A percentile compares a stretch with the other conserved stretches of the same genome.
Evolutionary conservation across 2,113 vertebrate genomes (phyloP).

Genomic region (Motacilla alba): DNA sequence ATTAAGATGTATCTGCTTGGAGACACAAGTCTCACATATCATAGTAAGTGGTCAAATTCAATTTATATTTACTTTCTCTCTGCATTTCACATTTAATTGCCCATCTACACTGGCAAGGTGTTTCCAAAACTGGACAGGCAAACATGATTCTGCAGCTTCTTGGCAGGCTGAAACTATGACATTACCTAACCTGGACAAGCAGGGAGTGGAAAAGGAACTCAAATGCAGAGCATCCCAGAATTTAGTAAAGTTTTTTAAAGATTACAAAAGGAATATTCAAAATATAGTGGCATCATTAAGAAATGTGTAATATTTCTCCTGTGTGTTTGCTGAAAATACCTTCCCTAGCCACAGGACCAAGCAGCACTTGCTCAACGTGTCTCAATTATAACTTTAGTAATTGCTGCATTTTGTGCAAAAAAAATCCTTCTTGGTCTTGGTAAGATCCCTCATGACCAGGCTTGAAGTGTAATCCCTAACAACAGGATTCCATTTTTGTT

Average conservation of each 20-base stretch:
- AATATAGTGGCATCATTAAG: background rate
- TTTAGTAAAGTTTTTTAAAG: background rate
- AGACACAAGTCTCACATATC: background rate
- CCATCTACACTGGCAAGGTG: background rate
- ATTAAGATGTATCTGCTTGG: background rate
- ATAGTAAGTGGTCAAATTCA: background rate
- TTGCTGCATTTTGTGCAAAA: background rate
- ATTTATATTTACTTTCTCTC: background rate
- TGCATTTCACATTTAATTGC: background rate
- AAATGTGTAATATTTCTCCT: background rate
- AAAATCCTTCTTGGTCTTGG: background rate
- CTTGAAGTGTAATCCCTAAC: background rate
- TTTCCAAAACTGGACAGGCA: background rate
- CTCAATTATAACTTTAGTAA: background rate
- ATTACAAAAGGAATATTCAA: background rate
- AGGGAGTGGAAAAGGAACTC: background rate
- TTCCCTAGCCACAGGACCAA: background rate
- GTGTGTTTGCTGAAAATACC: background rate
- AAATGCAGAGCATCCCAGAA: background rate
- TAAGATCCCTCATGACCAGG: background rate
- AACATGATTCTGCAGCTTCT: background rate
- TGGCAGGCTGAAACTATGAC: background rate
- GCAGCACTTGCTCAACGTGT: background rate
- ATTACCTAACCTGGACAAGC: background rate
- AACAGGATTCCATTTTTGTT: background rate